These are phyloP conservation scores for Rutilus rutilus DNA, from an alignment of 2,113 vertebrate species.

Conservation along the genomic window DNA sequence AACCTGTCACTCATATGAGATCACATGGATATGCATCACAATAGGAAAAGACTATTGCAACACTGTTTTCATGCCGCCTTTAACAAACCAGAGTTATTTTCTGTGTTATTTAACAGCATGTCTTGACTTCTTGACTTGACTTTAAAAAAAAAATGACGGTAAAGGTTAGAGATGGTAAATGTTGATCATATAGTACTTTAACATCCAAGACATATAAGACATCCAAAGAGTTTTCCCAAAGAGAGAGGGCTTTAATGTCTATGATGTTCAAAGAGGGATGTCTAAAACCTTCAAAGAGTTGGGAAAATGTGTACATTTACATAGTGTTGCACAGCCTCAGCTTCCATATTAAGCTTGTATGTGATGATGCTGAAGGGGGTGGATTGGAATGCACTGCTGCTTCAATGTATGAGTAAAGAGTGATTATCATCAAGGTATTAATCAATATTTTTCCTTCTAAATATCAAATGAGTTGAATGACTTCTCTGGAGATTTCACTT, in stretches of 20 bases:
- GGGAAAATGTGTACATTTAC: neutral
- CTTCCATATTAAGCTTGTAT: neutral
- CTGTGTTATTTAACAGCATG: neutral
- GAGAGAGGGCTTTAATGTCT: neutral
- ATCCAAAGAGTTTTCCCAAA: neutral
- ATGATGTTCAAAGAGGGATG: neutral
- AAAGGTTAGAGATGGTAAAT: neutral
- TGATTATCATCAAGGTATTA: too few species aligned
- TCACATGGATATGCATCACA: too few species aligned
- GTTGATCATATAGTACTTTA: neutral
- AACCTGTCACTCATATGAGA: too few species aligned
- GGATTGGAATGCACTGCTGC: too few species aligned
- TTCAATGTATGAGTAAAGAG: too few species aligned
- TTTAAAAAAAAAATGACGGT: too few species aligned
- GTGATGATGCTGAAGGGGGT: neutral
- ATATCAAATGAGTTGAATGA: too few species aligned
- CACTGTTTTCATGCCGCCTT: too few species aligned
- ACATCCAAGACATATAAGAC: neutral
- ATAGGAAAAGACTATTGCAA: too few species aligned
- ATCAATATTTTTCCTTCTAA: too few species aligned
- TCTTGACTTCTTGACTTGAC: neutral
- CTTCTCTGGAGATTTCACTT: too few species aligned
- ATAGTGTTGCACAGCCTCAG: neutral
- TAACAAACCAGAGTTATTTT: neutral
- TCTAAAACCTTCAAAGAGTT: constrained; percentile 6